Evolutionary conservation across 2,797 vertebrate species (phyloP).

Genomic region (Brachymystax lenok): DNA sequence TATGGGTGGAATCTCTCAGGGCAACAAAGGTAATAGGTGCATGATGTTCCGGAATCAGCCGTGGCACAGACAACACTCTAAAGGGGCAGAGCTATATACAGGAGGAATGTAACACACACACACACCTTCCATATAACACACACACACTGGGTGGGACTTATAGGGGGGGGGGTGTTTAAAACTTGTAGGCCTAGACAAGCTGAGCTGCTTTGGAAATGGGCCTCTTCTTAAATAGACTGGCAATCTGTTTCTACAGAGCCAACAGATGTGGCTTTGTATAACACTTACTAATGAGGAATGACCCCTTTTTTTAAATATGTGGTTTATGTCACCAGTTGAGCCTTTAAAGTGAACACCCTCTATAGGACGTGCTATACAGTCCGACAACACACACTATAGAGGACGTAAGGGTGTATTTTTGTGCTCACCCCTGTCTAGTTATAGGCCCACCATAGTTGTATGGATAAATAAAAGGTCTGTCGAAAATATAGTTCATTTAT

Average conservation of each 20-base stretch:
- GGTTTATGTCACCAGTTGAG: slow-evolving; percentile 15
- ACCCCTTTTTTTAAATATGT: not conserved
- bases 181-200: slow-evolving; percentile 25
- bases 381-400: no score
- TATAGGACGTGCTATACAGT: not conserved
- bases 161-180: slow-evolving; percentile 29
- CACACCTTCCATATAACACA: not conserved
- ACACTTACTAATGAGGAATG: not conserved
- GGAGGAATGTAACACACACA: not conserved
- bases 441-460: no score
- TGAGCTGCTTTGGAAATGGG: slow-evolving; percentile 49
- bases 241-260: slow-evolving; percentile 55
- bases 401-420: no score
- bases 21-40: not conserved
- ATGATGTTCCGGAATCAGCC: not conserved
- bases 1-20: not conserved
- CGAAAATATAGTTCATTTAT: no score
- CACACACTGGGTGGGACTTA: slow-evolving; percentile 20
- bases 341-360: not conserved
- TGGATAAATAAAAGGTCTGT: no score
- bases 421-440: no score
- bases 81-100: not conserved
- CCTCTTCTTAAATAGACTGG: slow-evolving; percentile 50
- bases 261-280: slow-evolving; percentile 52
- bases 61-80: not conserved